These are phyloP conservation scores for Automeris io DNA, from an alignment of 2,888 invertebrate species.

Conservation along the genomic window DNA sequence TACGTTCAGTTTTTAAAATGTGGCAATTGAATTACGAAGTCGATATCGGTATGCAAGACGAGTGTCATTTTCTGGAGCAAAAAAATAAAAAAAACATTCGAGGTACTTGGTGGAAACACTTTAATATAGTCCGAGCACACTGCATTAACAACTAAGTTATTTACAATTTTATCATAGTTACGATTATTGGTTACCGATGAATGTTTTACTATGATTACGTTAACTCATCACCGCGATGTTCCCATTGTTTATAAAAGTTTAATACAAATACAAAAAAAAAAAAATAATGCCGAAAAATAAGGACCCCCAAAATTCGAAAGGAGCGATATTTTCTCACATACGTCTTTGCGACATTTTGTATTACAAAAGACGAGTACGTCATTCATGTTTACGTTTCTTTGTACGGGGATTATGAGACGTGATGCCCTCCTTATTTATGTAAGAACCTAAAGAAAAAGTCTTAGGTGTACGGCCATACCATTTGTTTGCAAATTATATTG, in stretches of 20 bases:
- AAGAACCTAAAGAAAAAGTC: conserved; percentile 39
- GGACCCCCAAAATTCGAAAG: conserved; percentile 18
- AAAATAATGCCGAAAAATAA: conserved; percentile 8
- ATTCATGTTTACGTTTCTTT: conserved; percentile 64
- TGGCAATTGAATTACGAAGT: too few relatives aligned
- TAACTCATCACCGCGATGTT: too few relatives aligned
- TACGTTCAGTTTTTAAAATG: too few relatives aligned
- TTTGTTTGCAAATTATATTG: conserved; percentile 64
- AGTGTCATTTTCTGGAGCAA: too few relatives aligned
- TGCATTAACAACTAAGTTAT: background rate
- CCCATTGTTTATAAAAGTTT: too few relatives aligned
- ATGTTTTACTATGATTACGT: too few relatives aligned
- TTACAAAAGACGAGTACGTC: conserved; percentile 61
- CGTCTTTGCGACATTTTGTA: conserved; percentile 61
- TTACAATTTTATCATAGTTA: too few relatives aligned
- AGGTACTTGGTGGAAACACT: background rate
- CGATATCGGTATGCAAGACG: too few relatives aligned
- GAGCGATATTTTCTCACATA: conserved; percentile 40
- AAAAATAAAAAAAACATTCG: too few relatives aligned
- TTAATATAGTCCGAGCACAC: background rate
- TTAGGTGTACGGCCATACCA: conserved; percentile 41
- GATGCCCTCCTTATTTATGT: conserved; percentile 60
- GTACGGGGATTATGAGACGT: conserved; percentile 70
- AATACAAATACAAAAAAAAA: background rate
- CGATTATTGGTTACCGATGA: too few relatives aligned